Conservation (phyloP, 2,888 invertebrate genomes). For the Polyommatus iphigenia region DNA sequence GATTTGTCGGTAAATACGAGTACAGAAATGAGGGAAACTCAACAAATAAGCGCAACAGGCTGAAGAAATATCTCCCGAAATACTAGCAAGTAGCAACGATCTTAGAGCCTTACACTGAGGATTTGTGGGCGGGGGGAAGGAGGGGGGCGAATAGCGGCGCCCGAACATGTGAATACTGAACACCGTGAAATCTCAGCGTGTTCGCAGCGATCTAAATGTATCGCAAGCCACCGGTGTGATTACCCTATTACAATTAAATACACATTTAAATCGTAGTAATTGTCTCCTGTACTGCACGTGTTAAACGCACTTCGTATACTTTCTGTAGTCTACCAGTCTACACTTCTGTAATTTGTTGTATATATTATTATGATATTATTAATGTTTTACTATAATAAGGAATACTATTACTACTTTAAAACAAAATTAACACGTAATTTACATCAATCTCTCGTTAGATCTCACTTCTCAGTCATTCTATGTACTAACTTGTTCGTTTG, state of each 20-base stretch:
- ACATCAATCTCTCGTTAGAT: neutral
- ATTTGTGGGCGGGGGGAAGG: too few relatives aligned
- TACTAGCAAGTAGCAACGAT: neutral
- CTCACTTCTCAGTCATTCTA: neutral
- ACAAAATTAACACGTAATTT: too few relatives aligned
- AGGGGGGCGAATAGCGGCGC: too few relatives aligned
- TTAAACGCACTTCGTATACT: neutral
- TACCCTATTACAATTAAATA: neutral
- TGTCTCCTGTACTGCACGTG: neutral
- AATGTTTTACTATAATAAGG: too few relatives aligned
- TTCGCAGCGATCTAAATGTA: neutral
- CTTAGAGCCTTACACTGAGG: neutral
- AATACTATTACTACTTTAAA: too few relatives aligned
- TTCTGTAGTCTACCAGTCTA: neutral
- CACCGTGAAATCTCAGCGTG: too few relatives aligned
- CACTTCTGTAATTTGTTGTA: neutral
- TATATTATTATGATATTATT: neutral
- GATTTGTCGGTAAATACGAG: neutral
- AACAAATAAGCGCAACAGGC: neutral
- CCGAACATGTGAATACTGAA: too few relatives aligned
- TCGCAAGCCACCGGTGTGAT: neutral
- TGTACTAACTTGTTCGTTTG: slow-evolving; percentile 32
- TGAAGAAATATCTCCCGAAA: neutral
- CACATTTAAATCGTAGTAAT: neutral
- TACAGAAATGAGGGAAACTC: neutral